Conservation (phyloP, 1,140 invertebrate genomes). For the Bombus vancouverensis region DNA sequence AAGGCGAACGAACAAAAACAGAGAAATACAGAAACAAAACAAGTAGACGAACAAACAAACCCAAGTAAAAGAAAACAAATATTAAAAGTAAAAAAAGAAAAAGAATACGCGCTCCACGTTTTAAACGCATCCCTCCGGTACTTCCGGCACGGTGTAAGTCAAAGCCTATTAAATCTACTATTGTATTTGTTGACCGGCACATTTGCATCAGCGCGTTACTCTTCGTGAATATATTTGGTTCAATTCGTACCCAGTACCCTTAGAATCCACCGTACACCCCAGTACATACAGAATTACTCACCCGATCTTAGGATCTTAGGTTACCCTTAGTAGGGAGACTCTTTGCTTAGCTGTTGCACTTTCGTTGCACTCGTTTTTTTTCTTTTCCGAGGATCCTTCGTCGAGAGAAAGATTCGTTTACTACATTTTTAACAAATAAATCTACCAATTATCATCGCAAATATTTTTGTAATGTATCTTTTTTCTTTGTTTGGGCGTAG, state of each 20-base stretch:
- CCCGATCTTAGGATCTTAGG: slow-evolving; percentile 51
- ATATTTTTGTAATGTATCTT: not conserved
- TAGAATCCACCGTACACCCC: slow-evolving; percentile 49
- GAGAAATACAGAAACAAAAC: slow-evolving; percentile 47
- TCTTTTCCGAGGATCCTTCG: not conserved
- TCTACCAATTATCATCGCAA: not conserved
- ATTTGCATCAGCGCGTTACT: slow-evolving; percentile 34
- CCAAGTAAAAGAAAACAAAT: not conserved
- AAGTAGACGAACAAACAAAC: slow-evolving; percentile 31
- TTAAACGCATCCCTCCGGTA: slow-evolving; percentile 27
- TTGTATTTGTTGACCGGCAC: slow-evolving; percentile 16
- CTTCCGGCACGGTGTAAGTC: slow-evolving; percentile 51
- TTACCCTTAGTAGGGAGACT: slow-evolving; percentile 59
- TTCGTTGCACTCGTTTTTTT: slow-evolving; percentile 58
- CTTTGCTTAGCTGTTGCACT: slow-evolving; percentile 63
- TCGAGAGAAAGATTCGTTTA: slow-evolving; percentile 5
- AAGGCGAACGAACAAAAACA: slow-evolving; percentile 53
- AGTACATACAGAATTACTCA: slow-evolving; percentile 61
- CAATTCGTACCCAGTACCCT: slow-evolving; percentile 44
- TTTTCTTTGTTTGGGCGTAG: not conserved
- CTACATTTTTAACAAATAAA: no score
- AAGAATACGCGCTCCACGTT: slow-evolving; percentile 44
- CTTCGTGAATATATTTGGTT: slow-evolving; percentile 27
- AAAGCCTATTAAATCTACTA: not conserved
- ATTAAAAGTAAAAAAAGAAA: not conserved